Conservation (phyloP, 1,140 invertebrate species). For the Trichonephila clavipes region DNA sequence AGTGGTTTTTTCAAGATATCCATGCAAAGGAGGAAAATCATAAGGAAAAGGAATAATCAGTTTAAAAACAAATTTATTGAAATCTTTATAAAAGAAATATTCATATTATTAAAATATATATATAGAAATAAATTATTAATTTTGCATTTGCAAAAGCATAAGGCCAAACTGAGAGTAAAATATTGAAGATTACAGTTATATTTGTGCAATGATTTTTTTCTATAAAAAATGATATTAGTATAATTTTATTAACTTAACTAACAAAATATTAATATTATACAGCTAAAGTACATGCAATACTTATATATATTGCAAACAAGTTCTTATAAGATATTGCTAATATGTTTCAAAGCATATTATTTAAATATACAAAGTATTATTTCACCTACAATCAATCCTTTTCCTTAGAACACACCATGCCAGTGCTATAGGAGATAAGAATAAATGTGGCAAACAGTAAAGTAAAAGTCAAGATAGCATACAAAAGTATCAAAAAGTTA, state of each 20-base stretch:
- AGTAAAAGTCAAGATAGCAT: conserved; percentile 48
- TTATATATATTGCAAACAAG: not conserved
- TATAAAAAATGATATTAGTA: no score
- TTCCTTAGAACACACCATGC: conserved; percentile 94
- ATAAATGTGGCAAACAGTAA: conserved; percentile 59
- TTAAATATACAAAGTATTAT: conserved; percentile 67
- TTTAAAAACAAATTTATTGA: not conserved
- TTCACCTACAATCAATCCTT: conserved; percentile 90
- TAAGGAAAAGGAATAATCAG: not conserved
- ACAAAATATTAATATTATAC: no score
- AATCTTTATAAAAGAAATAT: not conserved
- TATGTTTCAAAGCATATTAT: not conserved
- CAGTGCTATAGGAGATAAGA: conserved; percentile 85
- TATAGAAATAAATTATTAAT: not conserved
- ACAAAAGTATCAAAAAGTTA: not conserved
- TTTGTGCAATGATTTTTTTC: no score
- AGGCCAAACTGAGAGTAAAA: no score
- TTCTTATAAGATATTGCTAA: not conserved
- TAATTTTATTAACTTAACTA: no score
- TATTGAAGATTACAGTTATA: no score
- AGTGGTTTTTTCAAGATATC: conserved; percentile 11
- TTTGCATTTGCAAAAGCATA: no score
- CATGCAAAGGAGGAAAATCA: not conserved
- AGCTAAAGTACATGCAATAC: not conserved
- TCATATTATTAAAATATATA: not conserved